Evolutionary conservation across 2,113 vertebrate genomes (phyloP), one percentile per base, ranked within the genome.

Genomic region (Indicator maculatus): DNA sequence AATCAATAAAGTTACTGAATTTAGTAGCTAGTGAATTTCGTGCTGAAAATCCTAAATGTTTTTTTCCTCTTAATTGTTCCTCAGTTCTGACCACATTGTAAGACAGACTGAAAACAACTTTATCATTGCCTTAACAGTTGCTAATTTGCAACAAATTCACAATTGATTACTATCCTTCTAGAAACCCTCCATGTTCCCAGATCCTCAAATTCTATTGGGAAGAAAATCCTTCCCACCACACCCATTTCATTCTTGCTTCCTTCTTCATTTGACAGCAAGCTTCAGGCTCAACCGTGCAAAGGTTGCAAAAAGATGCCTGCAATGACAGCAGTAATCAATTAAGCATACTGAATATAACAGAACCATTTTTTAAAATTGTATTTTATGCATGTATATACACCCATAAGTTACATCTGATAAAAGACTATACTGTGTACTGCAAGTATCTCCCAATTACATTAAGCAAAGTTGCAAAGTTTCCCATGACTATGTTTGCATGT

Each of bases 391-490:
- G 31, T 20, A 75, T 50, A 63, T 60, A 64, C 16, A 86, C 33
- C 28, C 55, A 66, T 75, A 89, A 83, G 84, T 73, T 87, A 73
- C 15, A 84, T 31, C 33, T 61, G 31, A 69, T 44, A 81, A 65
- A 83, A 83, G 12, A 33, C 45, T 66, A 70, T 33, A 44, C n/a
- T 16, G 11, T 41, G 31, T 47, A 60, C 26, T 83, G 56, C 79
- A 88, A 93, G 61, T 79, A 90, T 21, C 75, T 90, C 74, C 76
- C 30, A 88, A 31, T 55, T 79, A 52, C 63, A 86, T 95, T 96
- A 93, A 93, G 93, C 90, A 76, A 80, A 90, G 61, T 86, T 92
- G 66, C 39, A 13, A 75, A 94, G 86, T 67, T 94, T 96, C 93
- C 73, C 97, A 96, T 91, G 93, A 91, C 78, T 1, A 0, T 50